Conservation (phyloP, 1,140 invertebrate genomes). For the Papilio polyxenes region DNA sequence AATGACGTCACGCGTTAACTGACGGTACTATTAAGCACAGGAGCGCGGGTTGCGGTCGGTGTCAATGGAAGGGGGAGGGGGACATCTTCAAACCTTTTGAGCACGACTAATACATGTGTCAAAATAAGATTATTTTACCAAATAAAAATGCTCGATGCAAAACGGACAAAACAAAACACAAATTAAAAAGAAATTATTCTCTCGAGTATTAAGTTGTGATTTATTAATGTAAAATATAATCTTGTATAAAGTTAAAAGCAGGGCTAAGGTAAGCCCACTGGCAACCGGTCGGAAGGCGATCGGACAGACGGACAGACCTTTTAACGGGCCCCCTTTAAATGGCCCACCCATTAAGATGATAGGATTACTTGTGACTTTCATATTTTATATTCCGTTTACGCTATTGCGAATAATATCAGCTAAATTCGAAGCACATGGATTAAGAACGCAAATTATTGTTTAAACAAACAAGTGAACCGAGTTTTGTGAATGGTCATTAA, state of each 20-base stretch:
- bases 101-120: neutral
- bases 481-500: too few relatives aligned
- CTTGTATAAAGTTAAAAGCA: slow-evolving; percentile 34
- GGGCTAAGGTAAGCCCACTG: slow-evolving; percentile 36
- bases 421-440: too few relatives aligned
- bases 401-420: too few relatives aligned
- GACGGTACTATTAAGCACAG: too few relatives aligned
- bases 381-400: neutral
- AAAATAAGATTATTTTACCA: too few relatives aligned
- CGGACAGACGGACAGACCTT: slow-evolving; percentile 41
- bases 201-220: neutral
- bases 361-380: slow-evolving; percentile 26
- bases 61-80: too few relatives aligned
- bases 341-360: slow-evolving; percentile 32
- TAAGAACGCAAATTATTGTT: too few relatives aligned
- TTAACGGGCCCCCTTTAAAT: slow-evolving; percentile 40
- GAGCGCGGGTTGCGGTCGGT: too few relatives aligned
- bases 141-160: neutral
- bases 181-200: neutral
- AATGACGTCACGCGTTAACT: too few relatives aligned
- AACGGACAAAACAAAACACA: neutral
- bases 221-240: slow-evolving; percentile 24
- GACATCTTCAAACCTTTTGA: too few relatives aligned
- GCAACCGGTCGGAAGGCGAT: slow-evolving; percentile 42
- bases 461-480: too few relatives aligned